These are phyloP conservation scores for Machimus atricapillus DNA, from an alignment of 2,888 invertebrate genomes.

Conservation along the genomic window DNA sequence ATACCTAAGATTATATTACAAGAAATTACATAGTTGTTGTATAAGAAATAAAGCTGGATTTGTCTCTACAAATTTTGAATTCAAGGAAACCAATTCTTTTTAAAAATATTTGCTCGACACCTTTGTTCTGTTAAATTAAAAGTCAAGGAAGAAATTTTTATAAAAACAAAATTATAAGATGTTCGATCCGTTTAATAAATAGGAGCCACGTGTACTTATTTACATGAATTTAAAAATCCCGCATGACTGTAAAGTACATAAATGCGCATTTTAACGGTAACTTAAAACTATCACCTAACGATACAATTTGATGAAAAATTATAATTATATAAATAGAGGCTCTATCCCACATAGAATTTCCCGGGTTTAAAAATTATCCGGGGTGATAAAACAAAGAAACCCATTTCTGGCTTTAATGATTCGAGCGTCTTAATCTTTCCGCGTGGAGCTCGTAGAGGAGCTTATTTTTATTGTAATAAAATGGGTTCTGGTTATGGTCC, in stretches of 20 bases:
- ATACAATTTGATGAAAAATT: background rate
- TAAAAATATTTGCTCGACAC: no score
- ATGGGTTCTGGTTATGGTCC: conserved; percentile 78
- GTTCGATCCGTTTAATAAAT: background rate
- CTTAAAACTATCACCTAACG: background rate
- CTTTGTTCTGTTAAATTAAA: no score
- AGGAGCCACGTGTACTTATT: background rate
- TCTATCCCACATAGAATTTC: background rate
- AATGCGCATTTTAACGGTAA: background rate
- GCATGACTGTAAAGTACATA: background rate
- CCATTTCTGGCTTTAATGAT: conserved; percentile 20
- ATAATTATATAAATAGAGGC: background rate
- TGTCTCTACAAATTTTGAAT: no score
- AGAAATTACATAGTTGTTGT: no score
- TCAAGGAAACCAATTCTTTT: no score
- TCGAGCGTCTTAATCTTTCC: conserved; percentile 74
- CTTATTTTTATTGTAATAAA: conserved; percentile 86
- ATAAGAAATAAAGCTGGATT: no score
- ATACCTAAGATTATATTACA: no score
- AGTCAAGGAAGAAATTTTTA: background rate
- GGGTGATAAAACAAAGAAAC: background rate
- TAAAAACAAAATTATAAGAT: background rate
- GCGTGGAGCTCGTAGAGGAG: conserved; percentile 84
- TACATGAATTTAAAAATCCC: background rate
- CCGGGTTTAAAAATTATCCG: background rate